Evolutionary conservation across 2,888 invertebrate species (phyloP), one percentile per base, ranked within the genome.

Genomic region (Lepidocyrtinus sp.): DNA sequence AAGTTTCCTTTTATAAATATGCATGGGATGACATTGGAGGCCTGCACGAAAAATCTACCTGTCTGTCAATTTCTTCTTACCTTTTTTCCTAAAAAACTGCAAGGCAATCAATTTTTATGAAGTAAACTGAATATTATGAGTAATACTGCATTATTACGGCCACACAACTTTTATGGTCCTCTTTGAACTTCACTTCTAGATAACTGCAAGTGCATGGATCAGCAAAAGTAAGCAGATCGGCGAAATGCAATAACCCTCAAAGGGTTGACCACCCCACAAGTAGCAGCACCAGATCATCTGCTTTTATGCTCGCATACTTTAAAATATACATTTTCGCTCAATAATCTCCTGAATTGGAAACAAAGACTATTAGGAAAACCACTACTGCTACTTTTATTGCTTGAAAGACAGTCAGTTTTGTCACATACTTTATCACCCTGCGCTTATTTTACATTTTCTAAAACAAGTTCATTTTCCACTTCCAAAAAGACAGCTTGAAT

Each of bases 221-320:
- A 9, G 59, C 21, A 59, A 21, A 59, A 21, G 59, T 2, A 59
- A 22, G 21, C n/a, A 55, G 55, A 70, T 76, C 62, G 75, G 59
- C 70, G 70, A 76, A 68, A 70, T 70, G 19, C 25, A 76, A 71
- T 68, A 78, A 78, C 72, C 78, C 67, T 78, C 68, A 72, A 67
- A 78, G 78, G 72, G 72, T 73, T 72, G 78, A 72, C 78, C 78
- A 78, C 78, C 78, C 78, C 78, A 67, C 67, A 59, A 59, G 59
- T 70, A 45, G 77, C 55, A 64, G 9, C n/a, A 19, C 67, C 26
- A 69, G 22, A 67, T 67, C 36, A 15, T 19, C 27, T 21, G 9
- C 9, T 26, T n/a, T n/a, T n/a, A n/a, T n/a, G n/a, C 15, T 36
- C 22, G 36, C 45, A 2, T 27, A 21, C 61, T 19, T 3, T 36